Evolutionary conservation across 2,113 vertebrate genomes (phyloP).

Genomic region (Turnix velox): DNA sequence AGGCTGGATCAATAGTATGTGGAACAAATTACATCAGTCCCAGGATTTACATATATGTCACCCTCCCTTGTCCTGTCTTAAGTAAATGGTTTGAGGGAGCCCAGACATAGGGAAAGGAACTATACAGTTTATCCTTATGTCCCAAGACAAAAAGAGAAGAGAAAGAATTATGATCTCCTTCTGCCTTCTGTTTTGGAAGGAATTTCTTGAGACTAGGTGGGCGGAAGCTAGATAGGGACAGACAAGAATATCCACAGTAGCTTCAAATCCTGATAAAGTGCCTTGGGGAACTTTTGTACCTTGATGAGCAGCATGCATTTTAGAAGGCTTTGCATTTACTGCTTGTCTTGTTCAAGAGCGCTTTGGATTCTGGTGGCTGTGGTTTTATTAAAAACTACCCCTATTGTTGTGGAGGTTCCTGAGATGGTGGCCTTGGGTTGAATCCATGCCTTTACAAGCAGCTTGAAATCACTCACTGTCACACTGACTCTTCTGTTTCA

Average conservation of each 20-base stretch:
- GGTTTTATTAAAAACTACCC: slow-evolving; percentile 38
- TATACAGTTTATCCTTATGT: neutral
- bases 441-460: slow-evolving; percentile 24
- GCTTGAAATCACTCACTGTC: slow-evolving; percentile 61
- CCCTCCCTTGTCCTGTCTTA: neutral
- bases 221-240: neutral
- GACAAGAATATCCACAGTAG: neutral
- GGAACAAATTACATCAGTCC: neutral
- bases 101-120: neutral
- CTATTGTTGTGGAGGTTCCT: slow-evolving; percentile 11
- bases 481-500: slow-evolving; percentile 61
- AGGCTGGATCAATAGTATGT: neutral
- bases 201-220: neutral
- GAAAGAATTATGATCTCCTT: neutral
- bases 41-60: neutral
- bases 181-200: neutral
- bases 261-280: slow-evolving; percentile 17
- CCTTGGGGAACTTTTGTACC: neutral
- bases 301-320: neutral
- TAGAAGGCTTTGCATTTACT: neutral
- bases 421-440: slow-evolving; percentile 30
- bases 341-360: slow-evolving; percentile 19
- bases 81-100: neutral
- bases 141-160: neutral
- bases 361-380: neutral